These are phyloP conservation scores for Mirza zaza DNA, from an alignment of 2,113 vertebrate genomes.

Conservation along the genomic window DNA sequence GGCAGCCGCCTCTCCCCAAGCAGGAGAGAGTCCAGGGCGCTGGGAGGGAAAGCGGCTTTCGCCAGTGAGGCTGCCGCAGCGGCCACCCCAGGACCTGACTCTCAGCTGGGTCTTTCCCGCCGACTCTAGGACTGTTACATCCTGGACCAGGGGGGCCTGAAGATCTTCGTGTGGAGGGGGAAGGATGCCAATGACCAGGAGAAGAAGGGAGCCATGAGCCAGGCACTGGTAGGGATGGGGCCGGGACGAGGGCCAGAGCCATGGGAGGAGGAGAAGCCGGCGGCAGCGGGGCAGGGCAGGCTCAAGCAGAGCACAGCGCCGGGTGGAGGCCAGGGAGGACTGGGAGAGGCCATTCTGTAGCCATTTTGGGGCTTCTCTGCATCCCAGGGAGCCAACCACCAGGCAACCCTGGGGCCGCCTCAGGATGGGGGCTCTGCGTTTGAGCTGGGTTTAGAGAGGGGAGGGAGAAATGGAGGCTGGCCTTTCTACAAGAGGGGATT, in stretches of 20 bases:
- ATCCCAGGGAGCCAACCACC: background rate
- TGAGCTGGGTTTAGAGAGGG: background rate
- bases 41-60: background rate
- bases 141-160: conserved; percentile 89
- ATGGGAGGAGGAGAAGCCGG: background rate
- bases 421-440: background rate
- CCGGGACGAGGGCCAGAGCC: background rate
- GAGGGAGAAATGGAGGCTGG: background rate
- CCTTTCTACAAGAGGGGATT: background rate
- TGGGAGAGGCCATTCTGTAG: background rate
- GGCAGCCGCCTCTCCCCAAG: too few relatives aligned
- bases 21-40: too few relatives aligned
- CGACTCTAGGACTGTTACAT: conserved; percentile 90
- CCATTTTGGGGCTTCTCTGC: background rate
- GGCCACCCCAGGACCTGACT: accelerated
- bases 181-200: conserved; percentile 86
- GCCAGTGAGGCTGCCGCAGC: background rate
- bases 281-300: background rate
- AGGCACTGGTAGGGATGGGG: conserved; percentile 62
- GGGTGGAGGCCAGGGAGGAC: background rate
- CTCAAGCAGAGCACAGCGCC: background rate
- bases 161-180: conserved; percentile 92
- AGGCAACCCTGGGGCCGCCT: background rate
- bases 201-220: conserved; percentile 83
- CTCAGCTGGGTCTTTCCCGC: background rate